phyloP scores from a whole-genome alignment of 1,140 invertebrate genomes.

The Nautilus pompilius region DNA sequence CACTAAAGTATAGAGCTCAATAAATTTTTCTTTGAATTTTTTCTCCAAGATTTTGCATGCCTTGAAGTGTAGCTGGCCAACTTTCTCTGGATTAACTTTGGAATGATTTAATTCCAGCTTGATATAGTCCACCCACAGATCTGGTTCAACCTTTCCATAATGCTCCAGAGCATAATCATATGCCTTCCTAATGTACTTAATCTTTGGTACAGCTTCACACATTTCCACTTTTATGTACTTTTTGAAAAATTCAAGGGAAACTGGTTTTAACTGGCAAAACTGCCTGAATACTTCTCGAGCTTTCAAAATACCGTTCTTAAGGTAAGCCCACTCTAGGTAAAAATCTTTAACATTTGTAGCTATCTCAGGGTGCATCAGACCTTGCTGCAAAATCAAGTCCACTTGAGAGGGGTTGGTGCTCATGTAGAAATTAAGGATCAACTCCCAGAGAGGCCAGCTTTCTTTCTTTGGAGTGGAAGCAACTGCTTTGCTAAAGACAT shows the following conservation, averaged over 20 bases:
- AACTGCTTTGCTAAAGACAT: neutral
- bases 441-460: neutral
- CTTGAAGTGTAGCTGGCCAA: neutral
- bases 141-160: neutral
- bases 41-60: neutral
- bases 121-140: neutral
- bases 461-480: neutral
- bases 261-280: neutral
- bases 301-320: neutral
- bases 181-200: neutral
- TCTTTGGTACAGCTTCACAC: neutral
- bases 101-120: neutral
- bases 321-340: neutral
- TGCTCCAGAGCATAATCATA: neutral
- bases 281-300: neutral
- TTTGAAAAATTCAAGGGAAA: neutral
- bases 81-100: neutral
- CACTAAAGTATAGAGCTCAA: neutral
- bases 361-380: neutral
- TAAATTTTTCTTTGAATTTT: neutral
- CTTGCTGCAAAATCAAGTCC: neutral
- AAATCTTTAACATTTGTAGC: neutral
- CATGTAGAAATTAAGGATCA: neutral
- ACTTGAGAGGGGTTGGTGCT: neutral
- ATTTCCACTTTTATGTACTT: neutral